phyloP scores from a whole-genome alignment of 2,888 invertebrate species.

The Thereva nobilitata region DNA sequence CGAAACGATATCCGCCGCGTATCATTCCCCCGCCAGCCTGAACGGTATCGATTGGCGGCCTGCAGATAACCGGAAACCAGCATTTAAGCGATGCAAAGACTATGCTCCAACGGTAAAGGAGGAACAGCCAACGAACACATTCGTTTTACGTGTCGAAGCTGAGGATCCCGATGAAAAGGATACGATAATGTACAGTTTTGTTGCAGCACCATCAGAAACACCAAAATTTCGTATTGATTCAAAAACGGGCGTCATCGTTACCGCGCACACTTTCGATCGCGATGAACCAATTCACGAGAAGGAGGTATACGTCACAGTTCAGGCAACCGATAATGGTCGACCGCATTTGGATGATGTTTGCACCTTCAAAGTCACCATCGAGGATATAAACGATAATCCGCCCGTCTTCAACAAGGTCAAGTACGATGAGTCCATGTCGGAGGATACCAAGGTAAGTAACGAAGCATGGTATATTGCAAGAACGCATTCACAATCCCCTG shows the following conservation, averaged over 20 bases:
- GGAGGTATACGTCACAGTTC: conserved; percentile 82
- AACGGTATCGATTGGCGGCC: conserved; percentile 44
- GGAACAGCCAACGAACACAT: conserved; percentile 72
- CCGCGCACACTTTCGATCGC: conserved; percentile 80
- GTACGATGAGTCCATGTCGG: conserved; percentile 76
- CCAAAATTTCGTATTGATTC: conserved; percentile 80
- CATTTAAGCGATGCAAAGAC: conserved; percentile 79
- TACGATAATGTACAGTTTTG: conserved; percentile 81
- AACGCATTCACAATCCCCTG: not conserved
- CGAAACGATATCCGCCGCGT: not conserved
- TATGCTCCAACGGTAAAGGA: conserved; percentile 84
- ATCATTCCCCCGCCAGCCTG: not conserved
- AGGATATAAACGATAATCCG: conserved; percentile 90
- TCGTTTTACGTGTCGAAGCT: conserved; percentile 65
- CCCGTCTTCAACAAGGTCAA: conserved; percentile 61
- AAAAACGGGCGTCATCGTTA: conserved; percentile 74
- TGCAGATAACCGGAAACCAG: conserved; percentile 81
- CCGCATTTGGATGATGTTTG: conserved; percentile 91
- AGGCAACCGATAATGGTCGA: conserved; percentile 90
- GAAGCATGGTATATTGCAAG: not conserved
- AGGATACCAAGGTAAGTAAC: conserved; percentile 69
- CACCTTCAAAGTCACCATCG: conserved; percentile 87
- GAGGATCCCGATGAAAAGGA: conserved; percentile 71
- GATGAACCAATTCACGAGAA: conserved; percentile 86
- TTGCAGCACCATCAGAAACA: conserved; percentile 73